Percentiles rank a stretch among this genome's conserved stretches.
Conservation (phyloP, 2,888 invertebrate genomes). For the Caenorhabditis wallacei region DNA sequence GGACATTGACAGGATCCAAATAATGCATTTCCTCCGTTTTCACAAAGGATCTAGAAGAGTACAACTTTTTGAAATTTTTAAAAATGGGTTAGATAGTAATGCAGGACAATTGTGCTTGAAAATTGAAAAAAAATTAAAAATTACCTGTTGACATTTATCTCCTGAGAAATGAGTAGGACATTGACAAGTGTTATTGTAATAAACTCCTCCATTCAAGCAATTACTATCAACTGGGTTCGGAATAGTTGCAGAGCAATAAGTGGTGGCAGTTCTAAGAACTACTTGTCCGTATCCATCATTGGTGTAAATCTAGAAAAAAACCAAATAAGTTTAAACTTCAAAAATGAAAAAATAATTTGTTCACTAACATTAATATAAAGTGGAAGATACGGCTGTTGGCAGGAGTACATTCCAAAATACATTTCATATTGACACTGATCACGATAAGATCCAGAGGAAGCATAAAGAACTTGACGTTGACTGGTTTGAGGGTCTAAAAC, state of each 20-base stretch:
- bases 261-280: constrained; percentile 68
- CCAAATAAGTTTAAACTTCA: not conserved
- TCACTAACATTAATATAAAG: constrained; percentile 69
- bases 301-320: constrained; percentile 57
- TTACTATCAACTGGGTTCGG: constrained; percentile 60
- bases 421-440: constrained; percentile 75
- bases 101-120: too few relatives aligned
- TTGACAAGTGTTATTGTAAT: constrained; percentile 68
- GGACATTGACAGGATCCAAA: constrained; percentile 69
- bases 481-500: constrained; percentile 50
- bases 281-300: constrained; percentile 69
- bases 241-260: constrained; percentile 68
- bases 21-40: constrained; percentile 68
- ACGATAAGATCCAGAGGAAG: constrained; percentile 76
- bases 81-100: too few relatives aligned
- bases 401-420: constrained; percentile 76
- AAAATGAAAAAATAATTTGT: not conserved
- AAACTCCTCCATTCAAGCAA: constrained; percentile 76
- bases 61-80: too few relatives aligned
- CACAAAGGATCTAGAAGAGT: constrained; percentile 60
- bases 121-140: not conserved
- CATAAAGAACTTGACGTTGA: constrained; percentile 70
- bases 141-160: constrained; percentile 65
- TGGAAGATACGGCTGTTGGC: constrained; percentile 61
- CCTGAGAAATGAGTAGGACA: constrained; percentile 71